phyloP scores from a whole-genome alignment of 2,113 vertebrate species.

The Takifugu flavidus region DNA sequence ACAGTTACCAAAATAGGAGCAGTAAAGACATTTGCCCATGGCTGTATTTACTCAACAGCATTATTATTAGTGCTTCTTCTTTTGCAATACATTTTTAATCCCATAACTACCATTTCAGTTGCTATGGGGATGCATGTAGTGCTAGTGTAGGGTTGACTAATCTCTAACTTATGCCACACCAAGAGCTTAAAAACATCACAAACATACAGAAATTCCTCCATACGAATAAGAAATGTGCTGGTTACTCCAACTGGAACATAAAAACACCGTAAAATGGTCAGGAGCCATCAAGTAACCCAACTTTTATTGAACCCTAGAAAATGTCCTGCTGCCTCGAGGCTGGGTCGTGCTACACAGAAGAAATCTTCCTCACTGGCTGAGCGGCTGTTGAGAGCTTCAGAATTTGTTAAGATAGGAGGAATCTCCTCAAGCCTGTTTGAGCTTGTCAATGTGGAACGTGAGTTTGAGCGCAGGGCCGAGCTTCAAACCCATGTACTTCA shows the following conservation, averaged over 20 bases:
- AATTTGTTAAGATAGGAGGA: conserved; percentile 37
- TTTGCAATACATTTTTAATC: conserved; percentile 43
- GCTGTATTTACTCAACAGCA: conserved; percentile 54
- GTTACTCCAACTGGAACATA: conserved; percentile 51
- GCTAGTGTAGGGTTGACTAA: conserved; percentile 40
- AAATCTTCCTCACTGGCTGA: conserved; percentile 54
- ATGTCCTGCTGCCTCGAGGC: conserved; percentile 59
- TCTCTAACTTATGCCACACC: conserved; percentile 35
- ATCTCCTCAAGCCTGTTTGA: conserved; percentile 85
- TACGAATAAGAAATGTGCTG: conserved; percentile 60
- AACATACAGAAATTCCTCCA: conserved; percentile 52
- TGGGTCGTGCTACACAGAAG: conserved; percentile 70
- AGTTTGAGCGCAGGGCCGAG: conserved; percentile 96
- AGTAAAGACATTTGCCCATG: conserved; percentile 41
- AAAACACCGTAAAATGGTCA: conserved; percentile 54
- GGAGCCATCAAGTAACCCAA: conserved; percentile 57
- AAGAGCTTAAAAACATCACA: conserved; percentile 34
- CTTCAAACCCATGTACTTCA: conserved; percentile 99
- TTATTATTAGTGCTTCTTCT: conserved; percentile 12
- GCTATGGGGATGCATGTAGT: conserved; percentile 53
- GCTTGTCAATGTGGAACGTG: conserved; percentile 94
- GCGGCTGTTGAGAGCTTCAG: conserved; percentile 38
- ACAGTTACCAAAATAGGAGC: conserved; percentile 68
- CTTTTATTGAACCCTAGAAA: conserved; percentile 22
- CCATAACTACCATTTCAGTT: conserved; percentile 48